Evolutionary conservation across 2,113 vertebrate genomes (phyloP), one percentile per base, ranked within the genome.

Genomic region (Montifringilla adamsi): DNA sequence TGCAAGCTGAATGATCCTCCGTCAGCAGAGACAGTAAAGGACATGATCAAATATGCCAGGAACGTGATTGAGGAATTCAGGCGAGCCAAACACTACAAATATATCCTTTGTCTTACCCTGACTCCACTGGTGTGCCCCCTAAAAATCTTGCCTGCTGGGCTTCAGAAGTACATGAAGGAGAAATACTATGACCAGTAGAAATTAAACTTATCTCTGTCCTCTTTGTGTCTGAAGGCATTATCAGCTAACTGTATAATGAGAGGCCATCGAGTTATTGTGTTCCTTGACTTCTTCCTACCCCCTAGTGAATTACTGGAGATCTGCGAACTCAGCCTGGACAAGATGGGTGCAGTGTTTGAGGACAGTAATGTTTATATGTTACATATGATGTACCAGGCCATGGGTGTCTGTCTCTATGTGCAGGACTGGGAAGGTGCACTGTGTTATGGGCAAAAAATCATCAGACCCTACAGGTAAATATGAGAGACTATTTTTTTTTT

Each of bases 301-400:
- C 99, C 99, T 77, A 97, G 98, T 70, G 99, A 99, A 96, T 94
- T 99, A 56, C 96, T 99, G 95, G 99, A 99, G 98, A 98, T 99
- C 91, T 99, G 99, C 58, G 98, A 99, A 67, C 98, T 98, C 64
- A 99, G 98, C 95, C 97, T 99, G 96, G 99, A 99, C 70, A 98
- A 99, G 98, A 99, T 99, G 99, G 98, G 98, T 72, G 77, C 97
- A 0, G 97, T 99, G 75, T 99, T 99, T 44, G 98, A 98, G 43
- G 98, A 99, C 55, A 97, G 98, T 53, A 99, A 99, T 15, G 98
- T 99, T 68, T 99, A 99, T 97, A 98, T 99, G 98, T 96, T 99
- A 43, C 99, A 99, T 95, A 99, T 99, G 99, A 99, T 98, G 98
- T 99, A 99, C 97, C 99, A 99, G 95, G 99, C 99, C 93, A 99